Conservation (phyloP, 2,797 vertebrate species). For the Ptychobarbus kaznakovi region DNA sequence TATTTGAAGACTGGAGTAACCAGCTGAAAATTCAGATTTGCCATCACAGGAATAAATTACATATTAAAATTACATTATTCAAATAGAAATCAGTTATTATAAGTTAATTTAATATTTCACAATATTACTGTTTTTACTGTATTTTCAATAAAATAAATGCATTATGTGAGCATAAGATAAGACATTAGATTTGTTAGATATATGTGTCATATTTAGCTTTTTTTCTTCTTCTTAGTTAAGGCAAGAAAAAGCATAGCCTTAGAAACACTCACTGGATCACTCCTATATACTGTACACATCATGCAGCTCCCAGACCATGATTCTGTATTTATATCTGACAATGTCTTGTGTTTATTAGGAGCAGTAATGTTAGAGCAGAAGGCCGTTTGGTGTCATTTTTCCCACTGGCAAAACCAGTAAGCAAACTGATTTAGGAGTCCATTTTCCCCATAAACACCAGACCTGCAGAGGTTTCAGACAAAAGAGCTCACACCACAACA, state of each 20-base stretch:
- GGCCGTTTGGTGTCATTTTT: conserved; percentile 38
- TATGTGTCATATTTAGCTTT: not conserved
- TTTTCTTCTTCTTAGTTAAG: not conserved
- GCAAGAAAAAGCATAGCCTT: not conserved
- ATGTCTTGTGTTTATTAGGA: conserved; percentile 28
- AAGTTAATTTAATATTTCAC: not conserved
- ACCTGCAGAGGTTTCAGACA: conserved; percentile 37
- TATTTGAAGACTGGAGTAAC: not conserved
- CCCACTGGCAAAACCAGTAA: conserved; percentile 37
- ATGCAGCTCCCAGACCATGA: not conserved
- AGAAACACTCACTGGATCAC: not conserved
- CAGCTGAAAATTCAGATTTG: not conserved
- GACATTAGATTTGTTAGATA: no score
- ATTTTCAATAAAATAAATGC: not conserved
- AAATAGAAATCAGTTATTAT: no score
- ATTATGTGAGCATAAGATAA: not conserved
- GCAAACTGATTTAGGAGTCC: conserved; percentile 53
- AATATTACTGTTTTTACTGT: not conserved
- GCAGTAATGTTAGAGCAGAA: conserved; percentile 39
- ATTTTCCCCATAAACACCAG: conserved; percentile 49
- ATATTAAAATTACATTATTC: not conserved
- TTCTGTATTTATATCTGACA: conserved; percentile 8
- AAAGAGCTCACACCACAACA: conserved; percentile 44
- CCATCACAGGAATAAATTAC: not conserved
- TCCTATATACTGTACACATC: not conserved